Base-by-base conservation (phyloP, 1,140 invertebrate species). In the Tachypleus tridentatus region DNA sequence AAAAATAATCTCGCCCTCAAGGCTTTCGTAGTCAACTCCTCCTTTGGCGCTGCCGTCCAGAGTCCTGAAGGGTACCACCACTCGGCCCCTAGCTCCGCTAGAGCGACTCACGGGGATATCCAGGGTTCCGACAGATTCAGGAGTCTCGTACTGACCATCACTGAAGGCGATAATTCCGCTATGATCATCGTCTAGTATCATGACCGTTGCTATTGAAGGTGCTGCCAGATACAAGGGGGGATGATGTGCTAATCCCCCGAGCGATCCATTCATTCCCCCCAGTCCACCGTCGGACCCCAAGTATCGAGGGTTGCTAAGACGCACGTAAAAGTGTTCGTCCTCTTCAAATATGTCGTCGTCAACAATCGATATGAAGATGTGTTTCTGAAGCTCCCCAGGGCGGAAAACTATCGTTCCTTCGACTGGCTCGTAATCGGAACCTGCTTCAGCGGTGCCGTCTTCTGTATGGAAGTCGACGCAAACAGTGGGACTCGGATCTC, bases 301-400 rank as follows among this genome's bases (percentile, higher is more conserved):
- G 61, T 72, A 73, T 51, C 72, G 57, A 10, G 72, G 70, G 61
- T 73, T 72, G 53, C 63, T 64, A 5, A 88, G 72, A 29, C 90
- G 85, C 4, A 98, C 85, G 77, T 94, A 98, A 78, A 99, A 98
- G 77, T 98, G 93, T 80, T 99, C 96, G 29, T 99, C 96, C 75
- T 98, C 94, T 78, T 99, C 97, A 76, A 99, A 99, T 3, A 98
- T 87, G 66, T 99, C 97, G 76, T 99, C 97, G 74, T 99, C 96
- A 67, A 99, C 94, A 8, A 99, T 92, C 74, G 92, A 88, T 29
- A 97, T 82, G 75, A 93, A 88, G 29, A 82, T 66, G 11, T 66
- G 68, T 76, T 95, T 92, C 70, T 87, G 86, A 10, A 84, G 85
- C 71, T 97, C 93, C 3, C 89, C 88, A 0, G 89, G 87, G 47